Evolutionary conservation across 2,797 vertebrate species (phyloP).

Genomic region (Oophaga sylvatica): DNA sequence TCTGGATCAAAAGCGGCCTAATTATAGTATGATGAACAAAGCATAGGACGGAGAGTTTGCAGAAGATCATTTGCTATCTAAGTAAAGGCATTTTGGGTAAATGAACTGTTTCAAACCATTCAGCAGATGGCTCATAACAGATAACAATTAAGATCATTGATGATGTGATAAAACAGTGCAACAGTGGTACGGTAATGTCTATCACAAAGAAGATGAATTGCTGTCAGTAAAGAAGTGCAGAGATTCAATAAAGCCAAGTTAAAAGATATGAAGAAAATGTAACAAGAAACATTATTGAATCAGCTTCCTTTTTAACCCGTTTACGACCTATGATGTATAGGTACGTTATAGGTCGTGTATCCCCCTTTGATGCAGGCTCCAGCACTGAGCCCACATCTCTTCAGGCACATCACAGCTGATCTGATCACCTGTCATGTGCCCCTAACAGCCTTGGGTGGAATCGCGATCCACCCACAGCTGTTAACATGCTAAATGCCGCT

Average conservation of each 20-base stretch:
- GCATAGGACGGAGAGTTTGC: conserved; percentile 7
- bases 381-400: too few species aligned
- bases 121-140: conserved; percentile 48
- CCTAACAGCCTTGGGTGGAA: too few species aligned
- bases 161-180: conserved; percentile 33
- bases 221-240: not conserved
- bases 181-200: conserved; percentile 3
- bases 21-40: conserved; percentile 39
- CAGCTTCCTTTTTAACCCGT: not conserved
- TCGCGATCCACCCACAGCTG: too few species aligned
- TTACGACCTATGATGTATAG: too few species aligned
- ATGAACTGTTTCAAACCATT: conserved; percentile 45
- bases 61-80: conserved; percentile 44
- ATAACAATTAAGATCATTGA: conserved; percentile 44
- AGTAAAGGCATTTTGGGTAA: conserved; percentile 43
- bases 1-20: conserved; percentile 40
- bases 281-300: not conserved
- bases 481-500: too few species aligned
- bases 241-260: not conserved
- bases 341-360: too few species aligned
- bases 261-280: not conserved
- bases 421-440: too few species aligned
- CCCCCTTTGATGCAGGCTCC: too few species aligned
- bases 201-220: not conserved
- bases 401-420: too few species aligned